A percentile compares a stretch with the other conserved stretches of the same genome.
phyloP scores from a whole-genome alignment of 2,888 invertebrate genomes.

The Drosophila hawaiiensis region DNA sequence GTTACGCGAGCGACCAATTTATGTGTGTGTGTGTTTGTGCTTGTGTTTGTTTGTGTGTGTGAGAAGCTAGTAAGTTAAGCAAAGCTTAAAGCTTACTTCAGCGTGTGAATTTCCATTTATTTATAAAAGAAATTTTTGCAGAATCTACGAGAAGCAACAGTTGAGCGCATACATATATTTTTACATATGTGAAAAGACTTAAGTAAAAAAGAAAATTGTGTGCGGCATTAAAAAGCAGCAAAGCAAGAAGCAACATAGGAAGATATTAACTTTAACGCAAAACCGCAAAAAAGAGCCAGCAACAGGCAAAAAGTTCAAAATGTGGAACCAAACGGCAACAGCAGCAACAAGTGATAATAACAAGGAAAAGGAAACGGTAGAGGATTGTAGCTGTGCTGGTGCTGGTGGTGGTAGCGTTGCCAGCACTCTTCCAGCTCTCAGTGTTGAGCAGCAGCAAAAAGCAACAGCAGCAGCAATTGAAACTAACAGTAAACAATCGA shows the following conservation, averaged over 20 bases:
- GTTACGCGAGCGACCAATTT: conserved; percentile 58
- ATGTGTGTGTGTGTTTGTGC: conserved; percentile 35
- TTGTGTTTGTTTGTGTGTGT: conserved; percentile 38
- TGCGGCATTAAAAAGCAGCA: conserved; percentile 18
- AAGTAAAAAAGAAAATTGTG: conserved; percentile 23
- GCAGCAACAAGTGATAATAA: conserved; percentile 80
- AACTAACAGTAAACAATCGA: conserved; percentile 60
- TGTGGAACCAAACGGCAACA: conserved; percentile 81
- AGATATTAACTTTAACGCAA: conserved; percentile 40
- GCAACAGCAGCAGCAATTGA: conserved; percentile 50
- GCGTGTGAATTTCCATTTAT: conserved; percentile 58
- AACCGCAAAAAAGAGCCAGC: conserved; percentile 32
- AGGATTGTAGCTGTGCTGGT: conserved; percentile 74
- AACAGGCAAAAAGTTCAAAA: conserved; percentile 76
- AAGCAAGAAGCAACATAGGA: conserved; percentile 23
- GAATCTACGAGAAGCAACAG: conserved; percentile 39
- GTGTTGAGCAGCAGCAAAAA: conserved; percentile 68
- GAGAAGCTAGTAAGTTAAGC: conserved; percentile 26
- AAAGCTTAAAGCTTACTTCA: conserved; percentile 72
- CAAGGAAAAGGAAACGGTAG: conserved; percentile 69
- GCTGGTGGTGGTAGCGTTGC: conserved; percentile 33
- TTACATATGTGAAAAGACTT: conserved; percentile 18
- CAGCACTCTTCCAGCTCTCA: conserved; percentile 53
- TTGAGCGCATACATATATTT: conserved; percentile 22
- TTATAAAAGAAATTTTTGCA: conserved; percentile 64